Percentiles rank a stretch among this genome's conserved stretches.
These are phyloP conservation scores for Pentalonia nigronervosa DNA, from an alignment of 1,140 invertebrate genomes.

Conservation along the genomic window DNA sequence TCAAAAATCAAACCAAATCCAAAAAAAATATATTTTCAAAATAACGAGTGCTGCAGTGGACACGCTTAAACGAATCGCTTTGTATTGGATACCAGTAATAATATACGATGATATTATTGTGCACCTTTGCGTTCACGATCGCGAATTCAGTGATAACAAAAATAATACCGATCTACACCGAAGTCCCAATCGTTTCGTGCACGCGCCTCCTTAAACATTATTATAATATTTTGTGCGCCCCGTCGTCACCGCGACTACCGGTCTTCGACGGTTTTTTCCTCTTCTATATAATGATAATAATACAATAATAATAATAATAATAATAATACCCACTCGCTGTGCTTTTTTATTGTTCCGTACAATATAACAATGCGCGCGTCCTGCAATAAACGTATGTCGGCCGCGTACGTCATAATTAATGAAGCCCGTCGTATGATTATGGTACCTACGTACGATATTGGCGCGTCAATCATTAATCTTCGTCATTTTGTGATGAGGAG, in stretches of 20 bases:
- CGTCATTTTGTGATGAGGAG: neutral
- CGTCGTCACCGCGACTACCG: neutral
- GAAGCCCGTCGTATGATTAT: neutral
- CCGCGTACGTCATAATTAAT: neutral
- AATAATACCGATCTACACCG: neutral
- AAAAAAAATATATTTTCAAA: neutral
- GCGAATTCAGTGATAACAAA: neutral
- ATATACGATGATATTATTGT: neutral
- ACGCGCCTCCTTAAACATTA: neutral
- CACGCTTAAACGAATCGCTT: neutral
- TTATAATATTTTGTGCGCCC: neutral
- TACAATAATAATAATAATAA: neutral
- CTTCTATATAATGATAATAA: neutral
- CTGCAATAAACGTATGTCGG: neutral
- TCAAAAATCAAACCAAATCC: too few relatives aligned
- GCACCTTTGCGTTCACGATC: neutral
- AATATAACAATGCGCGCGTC: neutral
- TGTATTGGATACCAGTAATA: neutral
- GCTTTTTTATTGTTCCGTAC: neutral
- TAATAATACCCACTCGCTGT: neutral
- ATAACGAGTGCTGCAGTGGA: too few relatives aligned
- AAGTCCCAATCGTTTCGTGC: neutral
- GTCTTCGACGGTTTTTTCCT: conserved; percentile 10
- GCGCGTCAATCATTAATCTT: conserved; percentile 21
- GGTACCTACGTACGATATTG: neutral